Conservation (phyloP, 2,888 invertebrate genomes). For the Chrysodeixis includens region DNA sequence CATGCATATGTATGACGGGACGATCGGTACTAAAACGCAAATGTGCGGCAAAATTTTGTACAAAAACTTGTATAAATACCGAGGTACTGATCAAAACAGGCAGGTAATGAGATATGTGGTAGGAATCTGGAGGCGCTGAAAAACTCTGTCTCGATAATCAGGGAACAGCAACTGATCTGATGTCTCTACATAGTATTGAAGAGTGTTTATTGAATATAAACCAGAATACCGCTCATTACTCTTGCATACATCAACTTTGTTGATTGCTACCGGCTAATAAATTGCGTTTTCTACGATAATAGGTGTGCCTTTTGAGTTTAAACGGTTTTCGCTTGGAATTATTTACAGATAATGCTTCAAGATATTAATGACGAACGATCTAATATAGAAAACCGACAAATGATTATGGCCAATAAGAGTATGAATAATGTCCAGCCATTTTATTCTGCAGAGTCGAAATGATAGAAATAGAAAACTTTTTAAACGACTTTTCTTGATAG, state of each 20-base stretch:
- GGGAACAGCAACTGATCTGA: not conserved
- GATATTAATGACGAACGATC: slow-evolving; percentile 42
- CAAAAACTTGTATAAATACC: not conserved
- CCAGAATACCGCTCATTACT: slow-evolving; percentile 30
- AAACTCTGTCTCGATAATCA: not conserved
- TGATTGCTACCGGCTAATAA: slow-evolving; percentile 46
- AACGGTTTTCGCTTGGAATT: slow-evolving; percentile 43
- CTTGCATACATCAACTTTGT: slow-evolving; percentile 33
- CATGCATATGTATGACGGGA: slow-evolving; percentile 1
- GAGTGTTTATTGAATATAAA: slow-evolving; percentile 27
- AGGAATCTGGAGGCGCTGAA: not conserved
- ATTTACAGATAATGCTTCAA: slow-evolving; percentile 20
- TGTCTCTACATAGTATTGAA: not conserved
- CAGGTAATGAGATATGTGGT: not conserved
- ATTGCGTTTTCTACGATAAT: slow-evolving; percentile 42
- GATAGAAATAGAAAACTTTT: too few species aligned
- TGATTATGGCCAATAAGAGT: slow-evolving; percentile 39
- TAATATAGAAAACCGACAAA: slow-evolving; percentile 38
- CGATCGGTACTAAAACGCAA: slow-evolving; percentile 3
- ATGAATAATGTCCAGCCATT: slow-evolving; percentile 15
- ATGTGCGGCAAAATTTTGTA: not conserved
- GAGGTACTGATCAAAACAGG: not conserved
- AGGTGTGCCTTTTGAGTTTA: slow-evolving; percentile 33
- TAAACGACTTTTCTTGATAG: too few species aligned
- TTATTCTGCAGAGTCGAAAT: not conserved